phyloP scores from a whole-genome alignment of 2,797 vertebrate species.

The Tolypeutes matacus region DNA sequence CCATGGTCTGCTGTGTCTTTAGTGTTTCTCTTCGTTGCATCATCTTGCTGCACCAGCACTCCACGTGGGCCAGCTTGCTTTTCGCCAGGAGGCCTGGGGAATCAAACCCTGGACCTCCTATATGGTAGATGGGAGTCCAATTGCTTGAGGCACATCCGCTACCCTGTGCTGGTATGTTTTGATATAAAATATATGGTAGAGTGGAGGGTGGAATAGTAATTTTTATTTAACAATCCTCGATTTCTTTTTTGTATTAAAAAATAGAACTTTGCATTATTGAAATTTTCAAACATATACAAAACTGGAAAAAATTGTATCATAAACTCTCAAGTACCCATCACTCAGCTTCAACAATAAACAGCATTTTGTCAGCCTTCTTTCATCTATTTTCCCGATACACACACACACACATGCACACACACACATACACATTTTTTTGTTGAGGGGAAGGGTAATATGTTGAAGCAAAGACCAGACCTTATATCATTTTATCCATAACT shows the following conservation, averaged over 20 bases:
- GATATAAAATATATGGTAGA: background rate
- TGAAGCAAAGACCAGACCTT: background rate
- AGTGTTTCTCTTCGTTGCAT: too few species aligned
- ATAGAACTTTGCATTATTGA: background rate
- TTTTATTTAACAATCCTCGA: background rate
- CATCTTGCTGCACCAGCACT: too few species aligned
- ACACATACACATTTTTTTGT: background rate
- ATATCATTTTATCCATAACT: background rate
- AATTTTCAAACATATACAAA: slow-evolving; percentile 23
- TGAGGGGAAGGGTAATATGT: background rate
- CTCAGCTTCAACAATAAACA: background rate
- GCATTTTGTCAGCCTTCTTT: background rate
- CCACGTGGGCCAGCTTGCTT: too few species aligned
- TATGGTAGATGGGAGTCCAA: too few species aligned
- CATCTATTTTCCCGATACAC: background rate
- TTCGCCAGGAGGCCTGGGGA: too few species aligned
- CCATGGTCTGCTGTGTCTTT: too few species aligned
- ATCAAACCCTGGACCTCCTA: too few species aligned
- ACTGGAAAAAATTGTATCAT: background rate
- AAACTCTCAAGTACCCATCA: background rate
- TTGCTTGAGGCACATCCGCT: too few species aligned
- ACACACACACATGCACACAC: background rate
- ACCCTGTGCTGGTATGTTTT: background rate
- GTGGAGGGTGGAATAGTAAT: background rate
- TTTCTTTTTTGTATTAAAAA: slow-evolving; percentile 1